Base-by-base conservation (phyloP, 2,888 invertebrate genomes). In the Chymomyza amoena region DNA sequence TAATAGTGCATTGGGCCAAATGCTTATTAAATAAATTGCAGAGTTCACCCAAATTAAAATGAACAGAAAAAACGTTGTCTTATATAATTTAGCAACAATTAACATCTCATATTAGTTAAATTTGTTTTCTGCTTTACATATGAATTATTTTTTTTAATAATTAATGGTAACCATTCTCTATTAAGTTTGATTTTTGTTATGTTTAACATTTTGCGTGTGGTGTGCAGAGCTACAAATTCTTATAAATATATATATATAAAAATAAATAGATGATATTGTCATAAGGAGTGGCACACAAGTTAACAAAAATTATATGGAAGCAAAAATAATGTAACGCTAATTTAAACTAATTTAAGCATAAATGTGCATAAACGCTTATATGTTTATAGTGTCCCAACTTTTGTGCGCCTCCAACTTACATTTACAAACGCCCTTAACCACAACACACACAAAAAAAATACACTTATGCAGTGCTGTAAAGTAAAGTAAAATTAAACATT, bases 341-440 rank as follows among this genome's bases (percentile, higher is more conserved):
- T 18, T 54, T 54, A 16, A 54, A 18, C 20, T 54, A 54, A 72
- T 73, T 28, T 75, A 68, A 79, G 71, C 67, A 70, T 70, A 59
- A 63, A 52, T 68, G 63, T 80, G 72, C 72, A 54, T 54, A 54
- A 54, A 54, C 82, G 82, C 81, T 81, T 81, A 76, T 69, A 69
- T 13, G 39, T 45, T 45, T 45, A 45, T 6, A 45, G 13, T 45
- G 39, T 13, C 13, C 10, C 39, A 45, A 45, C 4, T 45, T 32
- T 45, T 45, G 39, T 45, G 39, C 39, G 39, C 36, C 7, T 6
- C 36, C 36, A 36, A 36, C 6, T 25, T 25, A 36, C 36, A 36
- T 36, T 7, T 9, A 36, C 36, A 36, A 36, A 6, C 36, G 2
- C 32, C 36, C 28, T 1, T 28, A n/a, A 4, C 56, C 6, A 57